Conservation (phyloP, 35 echinoderm and acorn worm genomes). For the Anneissia japonica region DNA sequence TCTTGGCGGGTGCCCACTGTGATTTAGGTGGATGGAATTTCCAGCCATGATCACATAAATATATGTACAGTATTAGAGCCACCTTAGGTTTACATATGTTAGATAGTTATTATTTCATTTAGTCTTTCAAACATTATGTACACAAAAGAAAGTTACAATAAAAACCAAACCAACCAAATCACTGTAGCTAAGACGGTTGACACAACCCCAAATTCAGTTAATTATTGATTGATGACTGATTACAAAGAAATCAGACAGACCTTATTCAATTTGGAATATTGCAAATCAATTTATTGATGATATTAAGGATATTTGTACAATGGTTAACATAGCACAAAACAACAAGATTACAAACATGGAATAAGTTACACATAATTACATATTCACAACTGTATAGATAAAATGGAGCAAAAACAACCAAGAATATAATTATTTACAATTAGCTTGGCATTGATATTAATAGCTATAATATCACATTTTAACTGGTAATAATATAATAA, state of each 20-base stretch:
- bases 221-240: too few species aligned
- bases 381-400: neutral
- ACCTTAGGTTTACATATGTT: neutral
- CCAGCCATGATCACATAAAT: too few species aligned
- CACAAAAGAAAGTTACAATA: too few species aligned
- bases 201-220: too few species aligned
- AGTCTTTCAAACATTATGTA: too few species aligned
- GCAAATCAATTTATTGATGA: neutral
- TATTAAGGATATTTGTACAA: neutral
- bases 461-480: too few species aligned
- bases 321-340: neutral
- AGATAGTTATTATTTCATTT: too few species aligned
- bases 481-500: slow-evolving; percentile 3
- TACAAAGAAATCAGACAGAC: neutral
- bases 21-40: too few species aligned
- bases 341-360: neutral
- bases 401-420: neutral
- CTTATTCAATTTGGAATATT: neutral
- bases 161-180: too few species aligned
- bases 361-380: neutral
- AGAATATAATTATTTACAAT: neutral
- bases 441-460: neutral
- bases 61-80: too few species aligned
- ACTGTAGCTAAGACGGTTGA: too few species aligned
- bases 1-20: too few species aligned